phyloP scores from a whole-genome alignment of 2,888 invertebrate species.

The Micoletzkya japonica region DNA sequence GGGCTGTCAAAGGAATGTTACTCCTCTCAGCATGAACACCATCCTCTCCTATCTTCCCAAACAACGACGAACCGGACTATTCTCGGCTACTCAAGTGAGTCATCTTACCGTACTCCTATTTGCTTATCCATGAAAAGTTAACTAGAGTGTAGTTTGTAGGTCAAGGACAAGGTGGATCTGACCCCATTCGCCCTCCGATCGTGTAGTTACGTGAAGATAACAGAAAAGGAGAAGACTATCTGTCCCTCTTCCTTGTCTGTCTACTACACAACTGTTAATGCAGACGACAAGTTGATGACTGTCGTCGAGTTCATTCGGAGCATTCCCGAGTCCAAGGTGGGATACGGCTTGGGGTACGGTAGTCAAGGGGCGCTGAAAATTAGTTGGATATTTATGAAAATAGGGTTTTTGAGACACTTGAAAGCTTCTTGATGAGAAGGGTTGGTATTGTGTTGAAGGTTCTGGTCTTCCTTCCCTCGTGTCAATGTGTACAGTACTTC shows the following conservation, averaged over 20 bases:
- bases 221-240: conserved; percentile 40
- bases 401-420: background rate
- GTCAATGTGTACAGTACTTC: conserved; percentile 95
- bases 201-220: conserved; percentile 45
- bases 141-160: conserved; percentile 3
- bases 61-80: conserved; percentile 91
- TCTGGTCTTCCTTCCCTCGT: conserved; percentile 84
- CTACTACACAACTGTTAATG: conserved; percentile 37
- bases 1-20: background rate
- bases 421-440: background rate
- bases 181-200: conserved; percentile 79
- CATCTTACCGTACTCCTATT: no score
- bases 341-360: conserved; percentile 32
- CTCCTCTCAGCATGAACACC: conserved; percentile 74
- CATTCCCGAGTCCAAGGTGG: conserved; percentile 65
- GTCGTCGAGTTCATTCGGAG: conserved; percentile 77
- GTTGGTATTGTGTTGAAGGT: conserved; percentile 67
- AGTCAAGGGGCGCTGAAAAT: background rate
- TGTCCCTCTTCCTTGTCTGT: conserved; percentile 45
- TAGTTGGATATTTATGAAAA: background rate
- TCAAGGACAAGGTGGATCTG: conserved; percentile 85
- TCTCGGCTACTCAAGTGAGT: conserved; percentile 89
- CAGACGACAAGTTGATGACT: conserved; percentile 80
- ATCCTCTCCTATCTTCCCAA: conserved; percentile 88
- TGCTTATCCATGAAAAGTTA: no score